Evolutionary conservation across 2,797 vertebrate genomes (phyloP), one percentile per base, ranked within the genome.

Genomic region (Muraenolepis orangiensis): DNA sequence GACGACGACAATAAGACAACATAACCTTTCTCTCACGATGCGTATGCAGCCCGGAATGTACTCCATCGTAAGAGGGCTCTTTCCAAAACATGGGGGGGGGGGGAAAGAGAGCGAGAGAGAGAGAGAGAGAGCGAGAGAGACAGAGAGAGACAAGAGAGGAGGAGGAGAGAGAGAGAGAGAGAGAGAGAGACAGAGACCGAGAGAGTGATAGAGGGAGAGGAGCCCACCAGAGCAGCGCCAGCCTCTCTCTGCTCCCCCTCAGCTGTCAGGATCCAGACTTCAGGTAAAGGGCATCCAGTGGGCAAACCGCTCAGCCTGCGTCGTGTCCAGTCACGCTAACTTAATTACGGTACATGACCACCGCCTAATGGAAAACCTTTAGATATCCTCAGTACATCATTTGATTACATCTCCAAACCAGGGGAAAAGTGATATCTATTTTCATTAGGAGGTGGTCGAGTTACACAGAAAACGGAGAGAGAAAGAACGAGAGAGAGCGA

Each of bases 1-100:
- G 75, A 79, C 76, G 80, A 87, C 26, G 82, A 82, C 80, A 86
- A 82, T 84, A 87, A 88, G 87, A 87, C 85, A 89, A 87, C 85
- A 81, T 86, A 86, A 86, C 88, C 85, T 87, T 88, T 87, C 85
- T 87, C 87, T 87, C 20, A 46, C 34, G 69, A 72, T 30, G 79
- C 80, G 70, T 81, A 84, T 88, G 87, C 82, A 86, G 85, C 73
- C 75, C 75, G 87, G 89, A 90, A 91, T 87, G 86, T 84, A 79
- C 86, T 91, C 87, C 86, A 90, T 89, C 73, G 42, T 78, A 72
- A 77, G 73, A 79, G 78, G 77, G 57, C 75, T 75, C 78, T 88
- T 90, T 90, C 82, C 84, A 90, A 88, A 92, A 89, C 77, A 88
- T 71, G 85, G 6, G 0, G 67, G 16, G 31, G 70, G 28, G 68